A percentile compares a stretch with the other conserved stretches of the same genome.
Conservation (phyloP, 2,797 vertebrate species). For the Periparus ater region DNA sequence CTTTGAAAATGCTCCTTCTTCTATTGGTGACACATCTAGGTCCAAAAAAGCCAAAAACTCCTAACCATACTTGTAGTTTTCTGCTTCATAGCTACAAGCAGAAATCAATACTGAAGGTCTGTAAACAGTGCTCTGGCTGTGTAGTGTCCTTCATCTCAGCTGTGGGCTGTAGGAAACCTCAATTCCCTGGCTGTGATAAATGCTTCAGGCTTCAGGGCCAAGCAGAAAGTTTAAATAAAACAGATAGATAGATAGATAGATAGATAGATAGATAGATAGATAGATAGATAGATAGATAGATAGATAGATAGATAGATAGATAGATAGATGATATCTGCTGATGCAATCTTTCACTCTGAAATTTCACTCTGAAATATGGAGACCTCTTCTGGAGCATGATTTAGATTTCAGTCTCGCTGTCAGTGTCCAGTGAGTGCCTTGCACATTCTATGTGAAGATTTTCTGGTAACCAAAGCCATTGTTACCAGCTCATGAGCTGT, state of each 20-base stretch:
- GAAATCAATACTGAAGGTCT: not conserved
- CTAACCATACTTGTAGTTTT: not conserved
- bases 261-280: not conserved
- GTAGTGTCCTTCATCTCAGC: not conserved
- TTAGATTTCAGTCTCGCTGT: not conserved
- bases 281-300: not conserved
- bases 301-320: not conserved
- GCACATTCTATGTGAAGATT: not conserved
- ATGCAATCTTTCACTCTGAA: not conserved
- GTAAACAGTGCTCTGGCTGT: not conserved
- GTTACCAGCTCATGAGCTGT: not conserved
- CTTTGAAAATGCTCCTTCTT: not conserved
- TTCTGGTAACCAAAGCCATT: not conserved
- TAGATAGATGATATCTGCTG: not conserved
- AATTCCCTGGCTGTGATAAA: not conserved
- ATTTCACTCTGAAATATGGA: not conserved
- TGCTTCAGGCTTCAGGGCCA: not conserved
- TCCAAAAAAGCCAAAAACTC: not conserved
- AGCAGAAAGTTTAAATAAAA: slow-evolving; percentile 6
- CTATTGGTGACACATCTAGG: not conserved
- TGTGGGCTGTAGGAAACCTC: not conserved
- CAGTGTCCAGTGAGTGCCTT: not conserved
- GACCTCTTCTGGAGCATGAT: not conserved
- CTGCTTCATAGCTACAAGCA: not conserved
- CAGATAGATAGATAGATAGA: not conserved